These are phyloP conservation scores for Halichondria panicea DNA, from an alignment of 37 sponge, comb jelly and placozoan species.

Conservation along the genomic window DNA sequence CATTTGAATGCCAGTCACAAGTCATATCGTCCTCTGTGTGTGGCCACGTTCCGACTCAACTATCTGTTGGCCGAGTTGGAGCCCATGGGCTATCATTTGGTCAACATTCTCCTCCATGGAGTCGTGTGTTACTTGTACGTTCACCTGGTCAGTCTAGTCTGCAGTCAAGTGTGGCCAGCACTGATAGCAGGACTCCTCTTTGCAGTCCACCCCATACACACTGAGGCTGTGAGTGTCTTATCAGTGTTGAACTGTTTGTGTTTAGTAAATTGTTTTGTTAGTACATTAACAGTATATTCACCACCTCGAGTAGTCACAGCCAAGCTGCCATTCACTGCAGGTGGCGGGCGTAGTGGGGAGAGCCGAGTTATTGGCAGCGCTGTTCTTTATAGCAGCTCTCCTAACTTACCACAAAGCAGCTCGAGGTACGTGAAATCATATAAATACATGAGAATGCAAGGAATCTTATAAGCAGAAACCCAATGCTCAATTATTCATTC, in stretches of 20 bases:
- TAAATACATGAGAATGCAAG: too few species aligned
- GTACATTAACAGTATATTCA: neutral
- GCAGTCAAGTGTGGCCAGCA: constrained; percentile 50
- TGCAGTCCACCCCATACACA: constrained; percentile 69
- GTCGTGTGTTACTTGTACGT: constrained; percentile 77
- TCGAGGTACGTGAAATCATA: neutral
- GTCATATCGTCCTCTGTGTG: constrained; percentile 91
- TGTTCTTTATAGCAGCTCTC: constrained; percentile 78
- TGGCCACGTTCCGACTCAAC: constrained; percentile 88
- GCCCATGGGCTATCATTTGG: constrained; percentile 89
- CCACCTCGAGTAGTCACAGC: neutral
- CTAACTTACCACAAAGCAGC: constrained; percentile 37
- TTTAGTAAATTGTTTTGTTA: neutral
- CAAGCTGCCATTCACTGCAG: constrained; percentile 23
- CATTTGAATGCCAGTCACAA: constrained; percentile 72
- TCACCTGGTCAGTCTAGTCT: constrained; percentile 49
- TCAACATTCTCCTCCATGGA: constrained; percentile 87
- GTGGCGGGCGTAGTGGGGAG: constrained; percentile 95
- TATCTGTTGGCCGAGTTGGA: constrained; percentile 74
- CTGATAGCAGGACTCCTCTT: constrained; percentile 73
- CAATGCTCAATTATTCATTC: too few species aligned
- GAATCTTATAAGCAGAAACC: too few species aligned
- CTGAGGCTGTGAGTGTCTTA: constrained; percentile 50
- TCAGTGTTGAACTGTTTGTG: neutral
- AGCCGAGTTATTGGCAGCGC: constrained; percentile 79